phyloP scores from a whole-genome alignment of 2,888 invertebrate genomes.

The Bembecia ichneumoniformis region DNA sequence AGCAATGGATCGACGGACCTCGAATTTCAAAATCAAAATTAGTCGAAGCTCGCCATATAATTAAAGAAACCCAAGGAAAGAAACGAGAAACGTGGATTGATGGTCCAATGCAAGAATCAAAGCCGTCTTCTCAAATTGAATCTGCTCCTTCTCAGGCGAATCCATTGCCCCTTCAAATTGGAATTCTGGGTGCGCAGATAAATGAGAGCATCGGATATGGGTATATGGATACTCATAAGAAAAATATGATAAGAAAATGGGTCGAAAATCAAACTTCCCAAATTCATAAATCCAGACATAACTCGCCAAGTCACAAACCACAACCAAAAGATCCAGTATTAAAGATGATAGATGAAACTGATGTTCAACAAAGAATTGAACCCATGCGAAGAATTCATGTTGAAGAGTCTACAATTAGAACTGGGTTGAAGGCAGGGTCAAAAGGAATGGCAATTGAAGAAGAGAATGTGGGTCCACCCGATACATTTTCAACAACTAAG shows the following conservation, averaged over 20 bases:
- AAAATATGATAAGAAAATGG: constrained; percentile 94
- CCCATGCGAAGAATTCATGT: constrained; percentile 67
- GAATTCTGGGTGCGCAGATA: constrained; percentile 54
- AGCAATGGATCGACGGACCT: constrained; percentile 98
- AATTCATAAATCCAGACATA: constrained; percentile 78
- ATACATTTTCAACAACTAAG: constrained; percentile 32
- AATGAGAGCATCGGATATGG: constrained; percentile 79
- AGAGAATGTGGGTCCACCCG: constrained; percentile 57
- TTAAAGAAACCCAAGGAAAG: constrained; percentile 83
- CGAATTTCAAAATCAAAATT: constrained; percentile 87
- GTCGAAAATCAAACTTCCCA: constrained; percentile 91
- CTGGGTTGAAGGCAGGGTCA: constrained; percentile 71
- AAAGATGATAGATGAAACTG: constrained; percentile 39
- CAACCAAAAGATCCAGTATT: constrained; percentile 32
- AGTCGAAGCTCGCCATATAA: constrained; percentile 84
- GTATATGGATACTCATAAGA: constrained; percentile 93
- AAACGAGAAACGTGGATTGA: constrained; percentile 96
- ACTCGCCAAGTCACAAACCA: constrained; percentile 60
- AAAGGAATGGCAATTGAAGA: constrained; percentile 65
- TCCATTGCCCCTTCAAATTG: constrained; percentile 48
- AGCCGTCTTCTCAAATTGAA: constrained; percentile 60
- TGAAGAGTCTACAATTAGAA: constrained; percentile 74
- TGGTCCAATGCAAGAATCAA: constrained; percentile 84
- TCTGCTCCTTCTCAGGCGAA: constrained; percentile 75
- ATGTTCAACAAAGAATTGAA: constrained; percentile 51